Base-by-base conservation (phyloP, 2,888 invertebrate species). In the Buathra laborator region DNA sequence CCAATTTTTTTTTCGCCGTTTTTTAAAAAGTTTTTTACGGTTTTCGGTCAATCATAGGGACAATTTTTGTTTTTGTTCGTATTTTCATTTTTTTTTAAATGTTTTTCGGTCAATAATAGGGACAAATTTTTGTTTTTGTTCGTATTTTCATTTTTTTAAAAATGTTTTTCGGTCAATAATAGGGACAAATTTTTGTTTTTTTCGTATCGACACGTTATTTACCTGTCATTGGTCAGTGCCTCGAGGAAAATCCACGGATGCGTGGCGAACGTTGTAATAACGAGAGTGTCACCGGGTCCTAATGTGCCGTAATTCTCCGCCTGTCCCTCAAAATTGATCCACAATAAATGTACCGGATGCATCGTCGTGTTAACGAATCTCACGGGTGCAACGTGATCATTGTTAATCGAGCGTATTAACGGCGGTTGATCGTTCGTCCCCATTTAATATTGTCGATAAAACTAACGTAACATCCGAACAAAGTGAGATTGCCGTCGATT, bases 231-330 rank as follows among this genome's bases (percentile, higher is more conserved):
- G 0, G 97, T 97, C 0, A 95, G 93, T 0, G 95, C 94, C 92
- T 98, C 97, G 0, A 96, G 94, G 91, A 97, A 98, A 85, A 98
- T 96, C 98, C 98, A 98, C 0, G 97, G 97, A 94, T 98, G 98
- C 0, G 96, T 96, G 14, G 96, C 95, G 92, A 95, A 98, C 0
- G 98, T 97, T 89, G 97, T 96, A 0, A 97, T 95, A 89, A 97
- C 96, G 74, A 95, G 94, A 89, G 93, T 95, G 4, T 94, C 94
- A 0, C 94, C 94, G 0, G 96, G 95, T 0, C 93, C 91, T n/a
- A 98, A 91, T 0, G 95, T 94, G 3, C 94, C 94, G 90, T 97
- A 97, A 74, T 95, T 95, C 2, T 95, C 94, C 51, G 95, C 95
- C 0, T 92, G 92, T 0, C 98, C 97, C 62, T 95, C 93, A 91